Conservation (phyloP, 2,797 vertebrate species). For the Anomalospiza imberbis region DNA sequence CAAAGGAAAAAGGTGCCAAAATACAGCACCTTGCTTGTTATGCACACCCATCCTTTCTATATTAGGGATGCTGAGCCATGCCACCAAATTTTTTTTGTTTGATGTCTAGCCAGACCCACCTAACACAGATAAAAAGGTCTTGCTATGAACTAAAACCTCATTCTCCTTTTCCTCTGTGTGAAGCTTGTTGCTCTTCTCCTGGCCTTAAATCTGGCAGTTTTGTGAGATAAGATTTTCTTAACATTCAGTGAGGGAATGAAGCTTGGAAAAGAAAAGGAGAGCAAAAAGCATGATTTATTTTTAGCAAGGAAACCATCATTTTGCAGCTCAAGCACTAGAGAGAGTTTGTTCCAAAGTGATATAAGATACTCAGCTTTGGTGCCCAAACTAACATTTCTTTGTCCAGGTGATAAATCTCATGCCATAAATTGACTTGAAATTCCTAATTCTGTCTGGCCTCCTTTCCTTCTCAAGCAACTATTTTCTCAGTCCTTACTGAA, state of each 20-base stretch:
- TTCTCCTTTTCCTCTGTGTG: background rate
- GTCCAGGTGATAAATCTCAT: background rate
- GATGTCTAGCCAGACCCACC: background rate
- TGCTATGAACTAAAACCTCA: rapidly evolving
- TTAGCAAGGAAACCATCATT: background rate
- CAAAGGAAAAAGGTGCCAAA: background rate
- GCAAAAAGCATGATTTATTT: background rate
- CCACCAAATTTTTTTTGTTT: background rate
- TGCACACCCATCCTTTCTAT: background rate
- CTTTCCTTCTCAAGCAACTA: background rate
- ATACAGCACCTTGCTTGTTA: background rate
- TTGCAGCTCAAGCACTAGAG: background rate
- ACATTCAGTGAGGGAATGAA: background rate
- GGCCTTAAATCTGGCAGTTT: background rate
- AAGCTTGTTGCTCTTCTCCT: background rate
- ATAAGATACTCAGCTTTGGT: background rate
- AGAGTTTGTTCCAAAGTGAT: background rate
- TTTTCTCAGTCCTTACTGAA: background rate
- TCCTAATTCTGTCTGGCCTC: background rate
- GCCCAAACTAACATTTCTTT: background rate
- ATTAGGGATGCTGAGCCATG: background rate
- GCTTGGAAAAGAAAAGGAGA: background rate
- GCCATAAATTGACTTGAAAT: background rate
- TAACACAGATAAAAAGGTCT: background rate
- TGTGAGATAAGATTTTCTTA: background rate